Base-by-base conservation (phyloP, 2,797 vertebrate genomes). In the Monodelphis domestica region DNA sequence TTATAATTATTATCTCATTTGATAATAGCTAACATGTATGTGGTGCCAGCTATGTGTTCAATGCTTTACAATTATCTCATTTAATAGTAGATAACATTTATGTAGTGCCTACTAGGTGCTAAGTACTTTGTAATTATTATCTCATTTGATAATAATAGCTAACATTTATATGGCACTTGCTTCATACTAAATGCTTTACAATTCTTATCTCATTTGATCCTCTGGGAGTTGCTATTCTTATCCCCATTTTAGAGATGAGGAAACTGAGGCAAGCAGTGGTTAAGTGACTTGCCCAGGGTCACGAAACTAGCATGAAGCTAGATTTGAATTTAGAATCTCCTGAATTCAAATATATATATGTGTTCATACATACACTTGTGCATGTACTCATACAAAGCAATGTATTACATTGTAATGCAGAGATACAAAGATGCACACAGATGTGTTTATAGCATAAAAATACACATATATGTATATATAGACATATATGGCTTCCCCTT, bases 401-500 rank as follows among this genome's bases (percentile, higher is more conserved):
- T n/a, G n/a, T n/a, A n/a, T n/a, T n/a, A n/a, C n/a, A n/a, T n/a
- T n/a, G n/a, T n/a, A n/a, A n/a, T n/a, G n/a, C n/a, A n/a, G n/a
- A n/a, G n/a, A n/a, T n/a, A n/a, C n/a, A n/a, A n/a, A n/a, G n/a
- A n/a, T n/a, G n/a, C n/a, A n/a, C n/a, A n/a, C n/a, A n/a, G n/a
- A n/a, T n/a, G n/a, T n/a, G n/a, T n/a, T n/a, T n/a, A n/a, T n/a
- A n/a, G n/a, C n/a, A n/a, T n/a, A n/a, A n/a, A n/a, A 15, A 3
- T 55, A 3, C 54, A 55, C 54, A 55, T 1, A 10, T 28, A 38
- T 70, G 15, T 70, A 15, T 70, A 17, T 5, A 24, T 9, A 1
- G 2, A 10, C 0, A 78, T 1, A 1, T 45, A 7, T 78, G n/a
- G 12, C 2, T n/a, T n/a, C n/a, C n/a, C n/a, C n/a, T n/a, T n/a